Conservation (phyloP, 2,113 vertebrate species). For the Coptodon rendalli region DNA sequence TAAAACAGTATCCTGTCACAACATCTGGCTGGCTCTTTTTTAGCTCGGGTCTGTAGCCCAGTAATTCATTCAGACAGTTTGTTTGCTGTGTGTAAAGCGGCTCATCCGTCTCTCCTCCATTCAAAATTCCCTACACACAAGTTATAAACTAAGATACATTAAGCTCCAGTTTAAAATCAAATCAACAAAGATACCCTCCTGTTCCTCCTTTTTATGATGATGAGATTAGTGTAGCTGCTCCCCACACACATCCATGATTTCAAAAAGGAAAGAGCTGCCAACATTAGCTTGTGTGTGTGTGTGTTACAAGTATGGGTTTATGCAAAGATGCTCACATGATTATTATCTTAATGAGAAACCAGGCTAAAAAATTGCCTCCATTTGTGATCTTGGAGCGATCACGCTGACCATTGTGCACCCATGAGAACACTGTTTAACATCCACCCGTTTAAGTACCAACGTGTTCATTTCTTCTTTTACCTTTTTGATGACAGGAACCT, state of each 20-base stretch:
- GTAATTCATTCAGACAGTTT: neutral
- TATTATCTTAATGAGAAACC: neutral
- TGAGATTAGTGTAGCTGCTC: neutral
- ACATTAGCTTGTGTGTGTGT: neutral
- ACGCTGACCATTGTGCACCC: neutral
- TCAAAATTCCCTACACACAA: neutral
- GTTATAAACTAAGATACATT: neutral
- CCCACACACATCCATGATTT: neutral
- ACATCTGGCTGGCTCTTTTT: neutral
- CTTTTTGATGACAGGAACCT: constrained; percentile 70
- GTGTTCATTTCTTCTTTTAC: constrained; percentile 7
- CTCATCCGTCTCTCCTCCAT: neutral
- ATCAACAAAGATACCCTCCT: neutral
- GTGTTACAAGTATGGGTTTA: neutral
- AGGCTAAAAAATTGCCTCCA: neutral
- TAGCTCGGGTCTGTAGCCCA: neutral
- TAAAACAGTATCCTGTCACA: neutral
- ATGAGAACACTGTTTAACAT: fast-evolving
- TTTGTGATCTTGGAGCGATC: neutral
- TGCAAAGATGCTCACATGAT: neutral
- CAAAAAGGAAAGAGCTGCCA: neutral
- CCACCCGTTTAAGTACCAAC: neutral
- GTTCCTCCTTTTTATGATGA: neutral
- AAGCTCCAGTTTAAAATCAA: neutral
- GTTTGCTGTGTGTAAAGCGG: neutral